A percentile compares a stretch with the other conserved stretches of the same genome.
Evolutionary conservation across 2,888 invertebrate genomes (phyloP).

Genomic region (Thymelicus sylvestris): DNA sequence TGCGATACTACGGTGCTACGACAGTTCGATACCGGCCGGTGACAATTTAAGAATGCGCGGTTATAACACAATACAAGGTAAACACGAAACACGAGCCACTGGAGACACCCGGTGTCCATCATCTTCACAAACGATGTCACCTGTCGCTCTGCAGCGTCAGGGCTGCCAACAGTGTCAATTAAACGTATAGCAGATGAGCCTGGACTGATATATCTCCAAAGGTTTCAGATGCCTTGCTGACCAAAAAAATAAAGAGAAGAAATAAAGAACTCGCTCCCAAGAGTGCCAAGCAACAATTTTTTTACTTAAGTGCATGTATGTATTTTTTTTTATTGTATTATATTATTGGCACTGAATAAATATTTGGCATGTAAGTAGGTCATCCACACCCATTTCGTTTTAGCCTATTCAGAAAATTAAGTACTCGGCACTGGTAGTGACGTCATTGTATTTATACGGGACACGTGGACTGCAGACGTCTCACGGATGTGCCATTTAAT

Average conservation of each 20-base stretch:
- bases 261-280: no score
- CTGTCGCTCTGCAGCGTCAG: background rate
- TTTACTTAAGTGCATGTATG: no score
- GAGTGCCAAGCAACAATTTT: no score
- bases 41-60: constrained; percentile 20
- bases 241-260: background rate
- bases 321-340: no score
- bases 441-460: background rate
- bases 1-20: background rate
- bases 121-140: constrained; percentile 24
- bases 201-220: no score
- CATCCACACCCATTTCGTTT: background rate
- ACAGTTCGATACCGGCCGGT: constrained; percentile 24
- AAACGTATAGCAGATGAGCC: no score
- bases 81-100: constrained; percentile 10
- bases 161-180: background rate
- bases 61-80: constrained; percentile 6
- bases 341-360: background rate
- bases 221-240: no score
- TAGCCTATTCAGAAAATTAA: constrained; percentile 5
- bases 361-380: background rate
- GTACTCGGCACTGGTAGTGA: constrained; percentile 1
- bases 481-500: background rate
- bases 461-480: background rate
- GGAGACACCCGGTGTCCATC: constrained; percentile 43